A percentile compares a stretch with the other conserved stretches of the same genome.
Evolutionary conservation across 2,888 invertebrate genomes (phyloP).

Genomic region (Petrolisthes cinctipes): DNA sequence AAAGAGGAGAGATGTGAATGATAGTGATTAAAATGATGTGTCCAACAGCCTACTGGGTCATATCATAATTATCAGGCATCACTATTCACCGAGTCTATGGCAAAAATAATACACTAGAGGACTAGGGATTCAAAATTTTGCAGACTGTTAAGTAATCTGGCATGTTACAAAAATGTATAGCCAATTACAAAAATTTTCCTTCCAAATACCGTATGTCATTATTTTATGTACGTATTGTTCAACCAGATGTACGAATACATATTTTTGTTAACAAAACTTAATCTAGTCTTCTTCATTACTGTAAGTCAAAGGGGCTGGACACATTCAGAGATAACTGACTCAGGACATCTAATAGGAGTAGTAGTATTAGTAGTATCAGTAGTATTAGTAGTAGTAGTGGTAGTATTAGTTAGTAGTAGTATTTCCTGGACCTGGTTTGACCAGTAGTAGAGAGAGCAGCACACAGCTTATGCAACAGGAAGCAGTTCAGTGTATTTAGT

Average conservation of each 20-base stretch:
- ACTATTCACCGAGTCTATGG: too few relatives aligned
- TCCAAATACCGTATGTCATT: too few relatives aligned
- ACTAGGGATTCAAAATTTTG: too few relatives aligned
- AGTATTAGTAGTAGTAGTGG: too few relatives aligned
- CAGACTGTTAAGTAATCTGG: too few relatives aligned
- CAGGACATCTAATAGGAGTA: conserved; percentile 27
- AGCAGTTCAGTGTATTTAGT: conserved; percentile 39
- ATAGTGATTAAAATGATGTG: background rate
- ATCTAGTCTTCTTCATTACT: background rate
- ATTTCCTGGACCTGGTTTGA: conserved; percentile 44
- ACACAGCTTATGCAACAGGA: conserved; percentile 56
- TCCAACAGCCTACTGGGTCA: background rate
- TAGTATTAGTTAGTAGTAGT: background rate
- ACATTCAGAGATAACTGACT: conserved; percentile 37
- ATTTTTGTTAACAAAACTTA: too few relatives aligned
- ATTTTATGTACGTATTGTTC: background rate
- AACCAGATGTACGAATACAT: too few relatives aligned
- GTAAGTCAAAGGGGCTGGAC: conserved; percentile 36
- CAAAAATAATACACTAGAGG: too few relatives aligned
- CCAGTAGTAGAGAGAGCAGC: conserved; percentile 42
- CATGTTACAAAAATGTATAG: too few relatives aligned
- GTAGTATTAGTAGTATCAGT: too few relatives aligned
- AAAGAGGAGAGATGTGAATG: background rate
- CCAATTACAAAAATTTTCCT: too few relatives aligned
- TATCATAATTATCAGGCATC: too few relatives aligned